A percentile compares a stretch with the other conserved stretches of the same genome.
Evolutionary conservation across 1,140 invertebrate species (phyloP).

Genomic region (Apis laboriosa): DNA sequence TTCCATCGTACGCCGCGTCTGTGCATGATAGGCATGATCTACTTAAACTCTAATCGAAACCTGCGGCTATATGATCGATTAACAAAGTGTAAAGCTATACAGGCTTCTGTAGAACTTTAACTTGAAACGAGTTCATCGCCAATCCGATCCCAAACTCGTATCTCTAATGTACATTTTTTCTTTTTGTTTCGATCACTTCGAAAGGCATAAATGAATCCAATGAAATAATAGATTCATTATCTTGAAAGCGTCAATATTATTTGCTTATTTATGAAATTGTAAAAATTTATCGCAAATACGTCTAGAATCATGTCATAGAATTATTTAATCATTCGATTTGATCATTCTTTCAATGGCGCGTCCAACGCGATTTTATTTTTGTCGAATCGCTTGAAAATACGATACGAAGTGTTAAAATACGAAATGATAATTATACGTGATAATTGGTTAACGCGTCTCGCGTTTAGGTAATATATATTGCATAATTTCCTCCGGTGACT

Average conservation of each 20-base stretch:
- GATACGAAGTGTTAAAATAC: not conserved
- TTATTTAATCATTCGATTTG: not conserved
- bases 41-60: not conserved
- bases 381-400: not conserved
- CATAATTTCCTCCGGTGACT: constrained; percentile 5
- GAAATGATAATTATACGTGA: not conserved
- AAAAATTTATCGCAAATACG: no score
- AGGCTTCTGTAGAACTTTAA: not conserved
- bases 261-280: no score
- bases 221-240: no score
- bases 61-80: not conserved
- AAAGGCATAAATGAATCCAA: no score
- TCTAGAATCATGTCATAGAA: not conserved
- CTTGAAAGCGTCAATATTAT: no score
- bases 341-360: no score
- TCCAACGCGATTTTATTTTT: not conserved
- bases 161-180: no score
- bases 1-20: not conserved
- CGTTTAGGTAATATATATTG: constrained; percentile 41
- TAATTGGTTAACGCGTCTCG: constrained; percentile 34
- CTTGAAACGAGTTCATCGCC: no score
- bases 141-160: no score
- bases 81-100: not conserved
- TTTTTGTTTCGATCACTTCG: no score
- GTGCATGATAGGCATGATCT: not conserved